Evolutionary conservation across 2,113 vertebrate genomes (phyloP).

Genomic region (Dermatemys mawii): DNA sequence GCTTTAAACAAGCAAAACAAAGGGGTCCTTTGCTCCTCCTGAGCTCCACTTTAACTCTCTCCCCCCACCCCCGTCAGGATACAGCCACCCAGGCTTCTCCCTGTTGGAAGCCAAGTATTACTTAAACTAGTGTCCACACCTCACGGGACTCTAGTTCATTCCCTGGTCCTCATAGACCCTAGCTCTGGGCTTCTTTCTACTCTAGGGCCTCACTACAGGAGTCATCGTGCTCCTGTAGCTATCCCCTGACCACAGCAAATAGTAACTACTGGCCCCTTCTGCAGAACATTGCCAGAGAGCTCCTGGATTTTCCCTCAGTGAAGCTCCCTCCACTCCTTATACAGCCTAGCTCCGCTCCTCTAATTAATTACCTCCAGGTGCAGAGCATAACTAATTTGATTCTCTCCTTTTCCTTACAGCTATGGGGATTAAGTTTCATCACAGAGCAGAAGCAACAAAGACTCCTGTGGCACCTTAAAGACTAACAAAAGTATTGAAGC

Average conservation of each 20-base stretch:
- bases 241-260: neutral
- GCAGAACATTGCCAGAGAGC: neutral
- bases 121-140: neutral
- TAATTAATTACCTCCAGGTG: neutral
- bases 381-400: neutral
- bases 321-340: neutral
- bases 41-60: neutral
- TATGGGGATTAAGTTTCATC: neutral
- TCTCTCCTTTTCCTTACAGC: neutral
- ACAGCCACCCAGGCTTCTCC: neutral
- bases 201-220: no score
- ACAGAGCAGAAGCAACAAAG: no score
- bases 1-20: neutral
- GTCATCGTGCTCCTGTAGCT: neutral
- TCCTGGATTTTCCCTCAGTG: neutral
- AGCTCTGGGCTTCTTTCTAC: neutral
- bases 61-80: neutral
- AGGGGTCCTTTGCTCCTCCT: neutral
- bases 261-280: neutral
- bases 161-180: neutral
- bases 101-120: neutral
- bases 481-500: no score
- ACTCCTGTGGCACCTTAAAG: no score
- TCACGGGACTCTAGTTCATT: neutral
- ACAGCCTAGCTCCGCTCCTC: neutral